A percentile compares a stretch with the other conserved stretches of the same genome.
Conservation (phyloP, 1,140 invertebrate genomes). For the Manduca sexta region DNA sequence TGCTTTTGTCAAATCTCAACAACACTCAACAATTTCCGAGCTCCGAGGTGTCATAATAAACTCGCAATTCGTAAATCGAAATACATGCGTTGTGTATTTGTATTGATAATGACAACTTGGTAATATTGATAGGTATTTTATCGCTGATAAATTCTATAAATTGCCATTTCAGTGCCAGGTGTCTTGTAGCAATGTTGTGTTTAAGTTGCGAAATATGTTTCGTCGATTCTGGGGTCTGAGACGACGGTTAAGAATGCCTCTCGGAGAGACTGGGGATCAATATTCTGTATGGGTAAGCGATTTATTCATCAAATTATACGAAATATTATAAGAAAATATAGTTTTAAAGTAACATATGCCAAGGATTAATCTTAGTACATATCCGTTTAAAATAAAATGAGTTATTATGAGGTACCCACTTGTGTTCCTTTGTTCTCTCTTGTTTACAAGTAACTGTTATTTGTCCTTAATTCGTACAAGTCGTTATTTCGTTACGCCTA, state of each 20-base stretch:
- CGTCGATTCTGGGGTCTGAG: constrained; percentile 43
- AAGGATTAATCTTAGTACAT: too few species aligned
- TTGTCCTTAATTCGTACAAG: too few species aligned
- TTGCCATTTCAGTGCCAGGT: constrained; percentile 18
- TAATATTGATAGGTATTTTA: background rate
- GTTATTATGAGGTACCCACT: too few species aligned
- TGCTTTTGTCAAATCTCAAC: too few species aligned
- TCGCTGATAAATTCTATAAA: background rate
- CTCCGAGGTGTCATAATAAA: too few species aligned
- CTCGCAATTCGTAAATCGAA: too few species aligned
- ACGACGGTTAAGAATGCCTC: constrained; percentile 56
- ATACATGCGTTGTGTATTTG: too few species aligned
- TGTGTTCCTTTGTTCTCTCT: too few species aligned
- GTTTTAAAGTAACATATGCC: background rate
- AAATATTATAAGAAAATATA: background rate
- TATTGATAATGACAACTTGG: background rate
- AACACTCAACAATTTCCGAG: too few species aligned
- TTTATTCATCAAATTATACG: constrained; percentile 2
- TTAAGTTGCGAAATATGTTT: constrained; percentile 30
- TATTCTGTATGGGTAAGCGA: constrained; percentile 64
- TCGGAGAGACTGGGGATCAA: constrained; percentile 55
- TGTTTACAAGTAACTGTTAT: too few species aligned
- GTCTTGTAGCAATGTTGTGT: constrained; percentile 37
- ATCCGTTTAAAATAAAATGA: too few species aligned
- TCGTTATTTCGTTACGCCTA: too few species aligned